Evolutionary conservation across 2,888 invertebrate species (phyloP), one percentile per base, ranked within the genome.

Genomic region (Nymphalis c-album): DNA sequence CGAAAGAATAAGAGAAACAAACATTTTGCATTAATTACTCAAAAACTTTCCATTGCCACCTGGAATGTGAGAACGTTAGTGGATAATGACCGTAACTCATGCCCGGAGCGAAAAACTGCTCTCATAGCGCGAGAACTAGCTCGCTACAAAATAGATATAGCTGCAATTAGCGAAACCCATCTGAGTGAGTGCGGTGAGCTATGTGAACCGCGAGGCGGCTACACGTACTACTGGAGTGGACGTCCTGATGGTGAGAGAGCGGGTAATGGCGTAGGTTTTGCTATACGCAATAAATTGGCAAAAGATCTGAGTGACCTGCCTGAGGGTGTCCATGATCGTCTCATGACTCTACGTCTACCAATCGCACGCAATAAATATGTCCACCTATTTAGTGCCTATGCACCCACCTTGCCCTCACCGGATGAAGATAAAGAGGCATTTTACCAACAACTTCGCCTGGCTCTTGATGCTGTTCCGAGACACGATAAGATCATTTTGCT

Each of bases 271-370:
- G n/a, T 68, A 63, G 22, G 22, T 22, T 22, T 22, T 22, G 22
- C 22, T 22, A 22, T 26, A 26, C 26, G 26, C 26, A 26, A 26
- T 26, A 26, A 26, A 26, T 26, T 26, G 26, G 4, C 26, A 8
- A 60, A 53, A 60, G 22, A 55, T 22, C 60, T 73, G n/a, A 22
- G 22, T 18, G 72, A 73, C 47, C 18, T 63, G 26, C 73, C 71
- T 10, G 69, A 67, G 17, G 69, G 74, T 22, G 51, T 73, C 45
- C 68, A 63, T 63, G 73, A 73, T 48, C 46, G 70, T 17, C 59
- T 73, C 16, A 71, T 70, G 53, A 67, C 50, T 70, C 22, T 22
- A 47, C 60, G 60, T 47, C 22, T 71, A 50, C 69, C 46, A 26
- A 46, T 53, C 8, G 46, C 57, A 10, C 13, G 46, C 26, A 59